These are phyloP conservation scores for Brenthis ino DNA, from an alignment of 2,888 invertebrate species.

Conservation along the genomic window DNA sequence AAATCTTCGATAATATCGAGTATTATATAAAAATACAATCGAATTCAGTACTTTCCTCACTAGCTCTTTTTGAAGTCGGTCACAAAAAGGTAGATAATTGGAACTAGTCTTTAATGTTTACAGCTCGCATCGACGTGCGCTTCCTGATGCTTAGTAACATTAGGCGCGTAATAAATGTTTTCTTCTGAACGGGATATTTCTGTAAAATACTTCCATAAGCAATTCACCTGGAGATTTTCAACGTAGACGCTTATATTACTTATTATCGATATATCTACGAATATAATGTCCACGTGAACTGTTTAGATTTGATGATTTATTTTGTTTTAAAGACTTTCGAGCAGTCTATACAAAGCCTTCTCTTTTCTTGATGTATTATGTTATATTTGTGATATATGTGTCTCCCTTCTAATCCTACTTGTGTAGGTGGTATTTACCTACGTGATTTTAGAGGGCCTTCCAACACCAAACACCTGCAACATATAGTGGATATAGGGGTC, in stretches of 20 bases:
- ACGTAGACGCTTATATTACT: neutral
- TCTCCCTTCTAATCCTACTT: constrained; percentile 62
- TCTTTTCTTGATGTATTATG: constrained; percentile 72
- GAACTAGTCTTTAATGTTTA: constrained; percentile 76
- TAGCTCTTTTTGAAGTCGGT: too few species aligned
- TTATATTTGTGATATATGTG: constrained; percentile 68
- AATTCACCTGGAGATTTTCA: constrained; percentile 31
- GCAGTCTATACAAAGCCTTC: constrained; percentile 59
- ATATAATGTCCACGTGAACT: constrained; percentile 52
- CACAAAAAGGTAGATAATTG: constrained; percentile 65
- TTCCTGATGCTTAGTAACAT: constrained; percentile 79
- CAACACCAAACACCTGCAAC: constrained; percentile 50
- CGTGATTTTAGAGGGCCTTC: constrained; percentile 62
- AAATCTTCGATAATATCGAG: too few species aligned
- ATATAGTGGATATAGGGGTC: constrained; percentile 66
- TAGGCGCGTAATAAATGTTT: constrained; percentile 82
- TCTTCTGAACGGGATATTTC: constrained; percentile 68
- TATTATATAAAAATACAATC: too few species aligned
- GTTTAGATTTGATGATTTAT: constrained; percentile 52
- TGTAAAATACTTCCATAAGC: constrained; percentile 58
- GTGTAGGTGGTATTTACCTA: constrained; percentile 57
- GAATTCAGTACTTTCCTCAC: too few species aligned
- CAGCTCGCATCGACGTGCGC: constrained; percentile 77
- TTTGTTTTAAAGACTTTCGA: constrained; percentile 47
- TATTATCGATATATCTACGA: neutral